Base-by-base conservation (phyloP, 2,113 vertebrate genomes). In the Paramormyrops kingsleyae region DNA sequence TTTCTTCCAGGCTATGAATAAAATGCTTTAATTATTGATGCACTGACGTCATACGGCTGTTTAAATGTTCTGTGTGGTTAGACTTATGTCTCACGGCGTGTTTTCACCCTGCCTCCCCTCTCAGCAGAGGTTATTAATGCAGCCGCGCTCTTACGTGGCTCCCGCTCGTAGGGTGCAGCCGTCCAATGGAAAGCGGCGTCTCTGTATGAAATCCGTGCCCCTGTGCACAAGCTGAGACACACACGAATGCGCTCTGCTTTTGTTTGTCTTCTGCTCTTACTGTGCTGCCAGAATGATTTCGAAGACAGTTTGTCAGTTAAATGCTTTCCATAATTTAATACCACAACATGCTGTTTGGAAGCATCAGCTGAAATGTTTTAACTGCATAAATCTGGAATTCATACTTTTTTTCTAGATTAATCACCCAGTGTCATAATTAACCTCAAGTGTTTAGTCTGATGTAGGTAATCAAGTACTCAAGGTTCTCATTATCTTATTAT, bases 21-120 rank as follows among this genome's bases (percentile, higher is more conserved):
- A 96, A 96, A 95, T 90, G 92, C 94, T 94, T 96, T 95, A 95
- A 96, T 96, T 96, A 96, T 97, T 96, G 94, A 96, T 96, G 95
- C 90, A 90, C 95, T 96, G 95, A 96, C 95, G 94, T 96, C 95
- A 97, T 93, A 94, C 91, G 93, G 95, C 93, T 91, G 92, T 94
- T 95, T 96, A 94, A 95, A 95, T 96, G 94, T 94, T 96, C 93
- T 91, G 96, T 96, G 95, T 95, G 95, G 92, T 95, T 94, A 95
- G 95, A 95, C 93, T 94, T 95, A 93, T 95, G 95, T 95, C 94
- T 95, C 94, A 47, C 88, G 94, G 95, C 93, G 91, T 94, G 93
- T 93, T 93, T 89, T 93, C 91, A 88, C 91, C 35, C 88, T 85
- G 19, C 88, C 50, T 89, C 70, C 88, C 52, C 88, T 89, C 89